phyloP scores from a whole-genome alignment of 2,797 vertebrate species.

The Myotis myotis region DNA sequence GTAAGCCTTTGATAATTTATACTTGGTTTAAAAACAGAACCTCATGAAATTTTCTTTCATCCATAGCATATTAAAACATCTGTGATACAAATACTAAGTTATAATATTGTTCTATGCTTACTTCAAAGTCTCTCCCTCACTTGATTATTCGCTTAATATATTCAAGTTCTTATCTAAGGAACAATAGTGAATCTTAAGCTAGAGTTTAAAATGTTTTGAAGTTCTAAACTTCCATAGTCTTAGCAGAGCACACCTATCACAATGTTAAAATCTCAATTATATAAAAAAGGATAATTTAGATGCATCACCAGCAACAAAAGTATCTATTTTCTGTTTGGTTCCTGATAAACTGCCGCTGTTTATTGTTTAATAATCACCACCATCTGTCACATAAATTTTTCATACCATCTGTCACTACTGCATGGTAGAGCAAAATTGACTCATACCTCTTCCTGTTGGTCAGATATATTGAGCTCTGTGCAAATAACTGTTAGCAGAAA shows the following conservation, averaged over 20 bases:
- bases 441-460: neutral
- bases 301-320: neutral
- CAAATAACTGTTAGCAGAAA: neutral
- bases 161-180: constrained; percentile 10
- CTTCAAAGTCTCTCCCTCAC: neutral
- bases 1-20: neutral
- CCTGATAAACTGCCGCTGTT: constrained; percentile 1
- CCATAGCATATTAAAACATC: neutral
- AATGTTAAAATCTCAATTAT: neutral
- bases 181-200: neutral
- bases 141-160: neutral
- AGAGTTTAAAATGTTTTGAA: constrained; percentile 35
- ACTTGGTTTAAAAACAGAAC: neutral
- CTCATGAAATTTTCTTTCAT: neutral
- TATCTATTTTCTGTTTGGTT: constrained; percentile 26
- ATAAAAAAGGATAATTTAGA: constrained; percentile 39
- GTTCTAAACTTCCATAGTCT: neutral
- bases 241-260: neutral
- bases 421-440: neutral
- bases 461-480: neutral
- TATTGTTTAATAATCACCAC: constrained; percentile 11
- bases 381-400: constrained; percentile 42
- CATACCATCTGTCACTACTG: neutral
- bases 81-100: neutral
- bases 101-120: neutral